Conservation (phyloP, 2,797 vertebrate species). For the Tapirus indicus region DNA sequence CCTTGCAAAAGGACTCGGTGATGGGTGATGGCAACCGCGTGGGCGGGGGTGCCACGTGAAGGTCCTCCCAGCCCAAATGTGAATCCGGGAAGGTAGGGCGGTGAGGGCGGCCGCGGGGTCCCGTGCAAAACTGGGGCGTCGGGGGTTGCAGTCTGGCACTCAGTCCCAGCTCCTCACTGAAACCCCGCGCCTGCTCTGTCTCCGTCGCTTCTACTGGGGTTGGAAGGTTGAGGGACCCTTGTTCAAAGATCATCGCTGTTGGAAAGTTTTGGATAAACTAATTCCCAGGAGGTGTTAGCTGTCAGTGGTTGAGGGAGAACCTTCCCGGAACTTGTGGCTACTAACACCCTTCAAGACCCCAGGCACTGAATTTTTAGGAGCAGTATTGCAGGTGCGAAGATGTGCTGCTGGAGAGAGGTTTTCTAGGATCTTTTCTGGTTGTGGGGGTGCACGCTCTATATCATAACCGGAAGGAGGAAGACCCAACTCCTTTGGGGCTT, state of each 20-base stretch:
- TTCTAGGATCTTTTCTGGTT: not conserved
- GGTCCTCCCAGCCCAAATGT: not conserved
- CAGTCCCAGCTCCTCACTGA: not conserved
- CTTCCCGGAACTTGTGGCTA: not conserved
- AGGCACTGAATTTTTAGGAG: not conserved
- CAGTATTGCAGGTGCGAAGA: not conserved
- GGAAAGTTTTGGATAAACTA: conserved; percentile 40
- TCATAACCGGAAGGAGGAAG: not conserved
- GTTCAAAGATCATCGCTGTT: not conserved
- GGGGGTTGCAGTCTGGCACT: not conserved
- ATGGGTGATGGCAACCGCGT: not conserved
- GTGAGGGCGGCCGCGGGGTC: not conserved
- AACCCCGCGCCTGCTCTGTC: not conserved
- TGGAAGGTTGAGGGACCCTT: not conserved
- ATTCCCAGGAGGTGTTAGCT: not conserved
- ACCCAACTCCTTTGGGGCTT: not conserved
- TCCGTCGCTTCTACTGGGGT: not conserved
- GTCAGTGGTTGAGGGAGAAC: not conserved
- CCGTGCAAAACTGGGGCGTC: not conserved
- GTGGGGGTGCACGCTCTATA: not conserved
- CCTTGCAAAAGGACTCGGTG: not conserved
- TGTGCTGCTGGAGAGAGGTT: not conserved
- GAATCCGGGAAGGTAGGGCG: not conserved
- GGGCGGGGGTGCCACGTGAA: not conserved
- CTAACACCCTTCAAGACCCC: not conserved